Base-by-base conservation (phyloP, 1,140 invertebrate species). In the Prorops nasuta region DNA sequence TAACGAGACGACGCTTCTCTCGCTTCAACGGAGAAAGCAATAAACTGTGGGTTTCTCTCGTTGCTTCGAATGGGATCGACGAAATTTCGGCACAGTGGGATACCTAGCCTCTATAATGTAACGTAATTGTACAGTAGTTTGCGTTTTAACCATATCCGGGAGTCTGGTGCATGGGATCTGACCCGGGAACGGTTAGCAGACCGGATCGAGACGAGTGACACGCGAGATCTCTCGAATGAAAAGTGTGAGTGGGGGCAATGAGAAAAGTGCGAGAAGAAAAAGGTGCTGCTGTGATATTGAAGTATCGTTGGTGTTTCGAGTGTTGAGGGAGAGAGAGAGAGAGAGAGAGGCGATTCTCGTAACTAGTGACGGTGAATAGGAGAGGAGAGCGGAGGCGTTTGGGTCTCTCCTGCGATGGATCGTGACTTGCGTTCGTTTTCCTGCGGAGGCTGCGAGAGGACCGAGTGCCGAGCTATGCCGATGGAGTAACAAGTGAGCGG, bases 401-500 rank as follows among this genome's bases (percentile, higher is more conserved):
- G 36, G 18, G 16, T 37, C 24, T 55, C 52, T 44, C 39, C 51
- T 49, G 56, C 54, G 55, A 72, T 72, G 70, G 64, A 67, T 70
- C 66, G 63, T 43, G 41, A 57, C 49, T 63, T 54, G 60, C 53
- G 50, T 60, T 54, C 61, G 56, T 64, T 44, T 58, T 67, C 51
- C 47, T 64, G 60, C 62, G 64, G 70, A 72, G 58, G 64, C 72
- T 70, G 71, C 69, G 62, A 65, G 67, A 70, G 65, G 69, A 70
- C 52, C 68, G 61, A 71, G 56, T 45, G 51, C 51, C 61, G 52
- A 58, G 64, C 61, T 63, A 66, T 59, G 63, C 70, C 66, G 71
- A 74, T 75, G 72, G 71, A 76, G 73, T 76, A 76, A 74, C 73
- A 73, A 76, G 74, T 76, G 74, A 74, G 71, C 71, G 73, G 73